Conservation (phyloP, 2,797 vertebrate species). For the Brachyrhaphis roseni region DNA sequence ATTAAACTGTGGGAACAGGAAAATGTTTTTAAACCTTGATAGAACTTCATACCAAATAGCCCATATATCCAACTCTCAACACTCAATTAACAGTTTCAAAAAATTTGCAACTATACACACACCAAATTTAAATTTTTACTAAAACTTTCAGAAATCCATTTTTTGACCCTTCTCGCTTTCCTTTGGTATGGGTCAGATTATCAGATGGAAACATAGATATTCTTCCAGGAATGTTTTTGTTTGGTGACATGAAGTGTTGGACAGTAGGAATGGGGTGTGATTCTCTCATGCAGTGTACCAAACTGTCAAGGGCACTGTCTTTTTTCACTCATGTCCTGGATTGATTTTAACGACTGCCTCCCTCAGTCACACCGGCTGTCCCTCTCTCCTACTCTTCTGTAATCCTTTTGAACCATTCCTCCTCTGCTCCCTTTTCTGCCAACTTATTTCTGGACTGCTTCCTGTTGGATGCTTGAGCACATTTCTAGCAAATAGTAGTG, state of each 20-base stretch:
- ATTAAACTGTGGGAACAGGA: background rate
- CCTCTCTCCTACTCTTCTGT: constrained; percentile 7
- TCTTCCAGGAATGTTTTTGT: background rate
- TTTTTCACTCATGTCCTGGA: constrained; percentile 59
- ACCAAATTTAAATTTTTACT: background rate
- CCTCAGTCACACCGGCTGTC: constrained; percentile 40
- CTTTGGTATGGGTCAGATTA: background rate
- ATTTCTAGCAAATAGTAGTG: background rate
- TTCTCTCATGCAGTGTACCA: constrained; percentile 30
- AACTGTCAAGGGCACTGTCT: constrained; percentile 71
- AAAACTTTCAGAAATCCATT: background rate
- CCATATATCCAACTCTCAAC: background rate
- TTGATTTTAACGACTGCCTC: constrained; percentile 72
- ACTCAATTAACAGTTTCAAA: background rate
- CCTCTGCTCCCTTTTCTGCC: background rate
- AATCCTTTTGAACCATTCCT: constrained; percentile 2
- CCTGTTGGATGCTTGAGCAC: background rate
- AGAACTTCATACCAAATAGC: background rate
- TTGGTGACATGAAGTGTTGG: constrained; percentile 6
- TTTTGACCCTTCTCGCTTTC: background rate
- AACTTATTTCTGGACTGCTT: constrained; percentile 1
- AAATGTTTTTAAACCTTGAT: background rate
- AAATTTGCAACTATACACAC: background rate
- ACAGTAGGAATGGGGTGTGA: constrained; percentile 22
- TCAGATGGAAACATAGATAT: background rate